Evolutionary conservation across 2,113 vertebrate species (phyloP), one percentile per base, ranked within the genome.

Genomic region (Onychostoma macrolepis): DNA sequence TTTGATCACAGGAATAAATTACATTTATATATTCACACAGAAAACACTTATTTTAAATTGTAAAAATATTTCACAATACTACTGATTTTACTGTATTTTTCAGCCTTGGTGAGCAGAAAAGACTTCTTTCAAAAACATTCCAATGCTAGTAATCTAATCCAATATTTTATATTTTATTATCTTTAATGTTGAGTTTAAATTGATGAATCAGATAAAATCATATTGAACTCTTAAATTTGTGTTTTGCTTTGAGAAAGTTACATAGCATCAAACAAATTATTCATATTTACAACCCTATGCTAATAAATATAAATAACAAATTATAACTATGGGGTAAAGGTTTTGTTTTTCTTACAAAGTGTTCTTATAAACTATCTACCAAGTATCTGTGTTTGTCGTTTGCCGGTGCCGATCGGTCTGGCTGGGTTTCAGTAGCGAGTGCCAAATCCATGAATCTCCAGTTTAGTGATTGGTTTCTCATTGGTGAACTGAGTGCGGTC

Each of bases 401-500:
- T 19, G 28, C 17, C 0, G 13, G 24, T 19, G 26, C 10, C 10
- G 21, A 28, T 45, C 1, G 30, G n/a, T 53, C 56, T 82, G 63
- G 85, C 45, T 0, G 53, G 83, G 78, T 58, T 78, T 94, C 90
- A 97, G 89, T 97, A 96, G 90, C 93, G 95, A 80, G 97, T 96
- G 86, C 90, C 95, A 88, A 98, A 98, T 76, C 95, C 94, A 0
- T 90, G 94, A 89, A 96, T 95, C 72, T 98, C 96, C 85, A 96
- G 92, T 90, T 96, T 96, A 58, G 95, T 86, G 91, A 98, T 96
- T 77, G 94, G 93, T 91, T 96, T 96, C 56, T 98, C 96, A 0
- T 97, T 96, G 80, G 95, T 95, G 93, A 97, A 98, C 43, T 92
- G 87, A 0, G 96, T 92, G 43, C 94, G 94, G 83, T 97, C 94